Evolutionary conservation across 2,113 vertebrate species (phyloP).

Genomic region (Martes martes): DNA sequence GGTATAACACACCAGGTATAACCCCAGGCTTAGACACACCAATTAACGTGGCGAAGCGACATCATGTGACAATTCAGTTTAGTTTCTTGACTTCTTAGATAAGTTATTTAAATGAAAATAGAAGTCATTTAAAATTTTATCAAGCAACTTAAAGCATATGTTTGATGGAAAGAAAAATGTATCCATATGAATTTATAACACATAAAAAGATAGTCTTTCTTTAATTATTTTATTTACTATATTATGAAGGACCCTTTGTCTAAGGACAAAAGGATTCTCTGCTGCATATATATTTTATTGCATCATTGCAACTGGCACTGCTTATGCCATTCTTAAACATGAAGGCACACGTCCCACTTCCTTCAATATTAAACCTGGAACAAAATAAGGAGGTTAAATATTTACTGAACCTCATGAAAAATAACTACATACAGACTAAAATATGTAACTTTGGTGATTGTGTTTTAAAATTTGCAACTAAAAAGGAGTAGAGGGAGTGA

Average conservation of each 20-base stretch:
- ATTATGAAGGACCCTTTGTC: neutral
- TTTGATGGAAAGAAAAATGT: neutral
- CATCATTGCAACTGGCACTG: neutral
- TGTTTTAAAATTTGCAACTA: neutral
- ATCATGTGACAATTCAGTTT: neutral
- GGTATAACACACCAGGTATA: too few relatives aligned
- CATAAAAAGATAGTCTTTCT: neutral
- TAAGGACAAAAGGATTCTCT: neutral
- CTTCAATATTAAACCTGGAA: constrained; percentile 12
- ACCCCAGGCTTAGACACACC: neutral
- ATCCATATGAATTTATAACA: neutral
- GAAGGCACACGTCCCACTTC: neutral
- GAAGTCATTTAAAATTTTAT: neutral
- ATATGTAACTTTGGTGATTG: neutral
- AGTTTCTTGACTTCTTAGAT: neutral
- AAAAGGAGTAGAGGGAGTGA: neutral
- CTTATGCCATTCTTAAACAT: neutral
- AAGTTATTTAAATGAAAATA: neutral
- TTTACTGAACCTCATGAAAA: neutral
- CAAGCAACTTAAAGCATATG: neutral
- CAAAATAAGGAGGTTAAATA: neutral
- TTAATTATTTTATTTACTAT: neutral
- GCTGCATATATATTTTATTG: neutral
- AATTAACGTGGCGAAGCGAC: neutral
- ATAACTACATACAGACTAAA: neutral